phyloP scores from a whole-genome alignment of 2,113 vertebrate species.

The Micromys minutus region DNA sequence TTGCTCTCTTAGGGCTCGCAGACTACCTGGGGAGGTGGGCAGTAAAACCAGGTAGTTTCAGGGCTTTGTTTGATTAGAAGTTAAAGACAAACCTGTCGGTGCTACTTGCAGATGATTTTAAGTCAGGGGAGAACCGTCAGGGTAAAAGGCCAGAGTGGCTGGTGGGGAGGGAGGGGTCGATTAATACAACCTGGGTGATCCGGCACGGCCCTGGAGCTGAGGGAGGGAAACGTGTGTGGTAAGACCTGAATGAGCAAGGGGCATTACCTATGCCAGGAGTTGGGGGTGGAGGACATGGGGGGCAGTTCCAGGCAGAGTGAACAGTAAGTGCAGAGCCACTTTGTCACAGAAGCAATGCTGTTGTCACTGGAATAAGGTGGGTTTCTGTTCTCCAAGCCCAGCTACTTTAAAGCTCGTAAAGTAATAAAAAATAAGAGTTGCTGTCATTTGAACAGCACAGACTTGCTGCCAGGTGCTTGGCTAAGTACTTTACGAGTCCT shows the following conservation, averaged over 20 bases:
- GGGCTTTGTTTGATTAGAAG: neutral
- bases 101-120: slow-evolving; percentile 33
- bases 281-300: neutral
- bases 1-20: slow-evolving; percentile 4
- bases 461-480: neutral
- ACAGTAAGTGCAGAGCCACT: neutral
- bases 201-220: neutral
- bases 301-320: neutral
- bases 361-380: neutral
- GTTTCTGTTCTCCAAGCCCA: slow-evolving; percentile 28
- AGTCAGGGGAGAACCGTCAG: neutral
- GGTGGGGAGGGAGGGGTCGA: neutral
- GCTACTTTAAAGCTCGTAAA: slow-evolving; percentile 36
- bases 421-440: neutral
- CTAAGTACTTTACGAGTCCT: neutral
- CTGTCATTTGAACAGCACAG: neutral
- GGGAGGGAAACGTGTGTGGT: neutral
- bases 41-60: neutral
- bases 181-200: neutral
- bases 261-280: neutral
- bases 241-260: neutral
- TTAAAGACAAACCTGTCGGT: neutral
- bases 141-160: neutral
- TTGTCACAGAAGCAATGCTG: neutral
- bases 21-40: neutral